These are phyloP conservation scores for Alosa sapidissima DNA, from an alignment of 2,797 vertebrate genomes.

Conservation along the genomic window DNA sequence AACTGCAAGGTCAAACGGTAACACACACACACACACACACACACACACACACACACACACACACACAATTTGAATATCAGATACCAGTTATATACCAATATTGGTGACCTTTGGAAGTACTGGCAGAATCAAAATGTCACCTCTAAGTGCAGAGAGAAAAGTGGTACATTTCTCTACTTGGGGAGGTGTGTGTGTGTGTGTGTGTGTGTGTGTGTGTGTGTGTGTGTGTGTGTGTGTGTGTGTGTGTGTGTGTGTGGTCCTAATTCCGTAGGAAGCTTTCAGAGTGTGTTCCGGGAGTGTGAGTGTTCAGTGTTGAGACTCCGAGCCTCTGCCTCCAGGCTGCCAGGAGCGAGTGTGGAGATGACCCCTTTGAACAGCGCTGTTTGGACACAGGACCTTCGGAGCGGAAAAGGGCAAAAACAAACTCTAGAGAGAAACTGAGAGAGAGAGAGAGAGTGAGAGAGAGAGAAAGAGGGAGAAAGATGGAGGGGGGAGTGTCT, in stretches of 20 bases:
- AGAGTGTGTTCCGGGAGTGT: neutral
- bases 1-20: neutral
- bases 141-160: neutral
- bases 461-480: neutral
- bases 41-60: neutral
- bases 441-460: neutral
- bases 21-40: neutral
- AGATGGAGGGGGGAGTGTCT: neutral
- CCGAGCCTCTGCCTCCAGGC: neutral
- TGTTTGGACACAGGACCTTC: neutral
- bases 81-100: neutral
- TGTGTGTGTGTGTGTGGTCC: no score
- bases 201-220: no score
- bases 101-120: neutral
- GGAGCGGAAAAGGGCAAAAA: slow-evolving; percentile 22
- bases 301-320: neutral
- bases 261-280: no score
- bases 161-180: neutral
- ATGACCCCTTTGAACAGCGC: neutral
- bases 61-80: neutral
- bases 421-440: neutral
- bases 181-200: no score
- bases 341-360: neutral
- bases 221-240: no score
- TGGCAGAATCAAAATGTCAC: neutral